Evolutionary conservation across 2,888 invertebrate species (phyloP), one percentile per base, ranked within the genome.

Genomic region (Drosophila recens): DNA sequence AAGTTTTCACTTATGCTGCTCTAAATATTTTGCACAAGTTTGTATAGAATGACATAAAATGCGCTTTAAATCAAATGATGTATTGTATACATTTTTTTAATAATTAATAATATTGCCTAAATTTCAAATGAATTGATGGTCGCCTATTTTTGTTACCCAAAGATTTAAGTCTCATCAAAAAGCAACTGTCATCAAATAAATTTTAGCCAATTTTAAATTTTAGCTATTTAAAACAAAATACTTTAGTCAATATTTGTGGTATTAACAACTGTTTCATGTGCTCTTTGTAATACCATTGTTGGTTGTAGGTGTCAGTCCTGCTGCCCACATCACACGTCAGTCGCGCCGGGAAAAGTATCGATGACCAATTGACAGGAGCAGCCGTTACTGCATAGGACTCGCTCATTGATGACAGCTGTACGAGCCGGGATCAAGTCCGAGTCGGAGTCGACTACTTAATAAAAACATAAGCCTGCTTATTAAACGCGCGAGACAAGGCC

Each of bases 401-500:
- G 23, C 13, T 20, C 49, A 65, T 49, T 15, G 73, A 80, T 80
- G 90, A 90, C 91, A 90, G 90, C 91, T 90, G 90, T 84, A 87
- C 66, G 75, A 81, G 61, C 70, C 66, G 63, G 76, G 48, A 36
- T 34, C 51, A 23, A 58, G 43, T 38, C 49, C 65, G 69, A 72
- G 71, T 72, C 75, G 73, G 71, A 87, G 77, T 59, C 51, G 59
- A 85, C 52, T 89, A 82, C 88, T 77, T 85, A 77, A 85, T 89
- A 85, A 89, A 85, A 89, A 82, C 87, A 72, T 80, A 80, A 86
- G 87, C 83, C 81, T 64, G 89, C 89, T 90, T 88, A 90, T 90
- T 86, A 86, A 80, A 75, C 42, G 57, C 65, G 64, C 59, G 66
- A 53, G 63, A 30, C 58, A 63, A 46, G 46, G 42, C 51, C 67